phyloP scores from a whole-genome alignment of 2,113 vertebrate genomes.

The Panthera tigris region DNA sequence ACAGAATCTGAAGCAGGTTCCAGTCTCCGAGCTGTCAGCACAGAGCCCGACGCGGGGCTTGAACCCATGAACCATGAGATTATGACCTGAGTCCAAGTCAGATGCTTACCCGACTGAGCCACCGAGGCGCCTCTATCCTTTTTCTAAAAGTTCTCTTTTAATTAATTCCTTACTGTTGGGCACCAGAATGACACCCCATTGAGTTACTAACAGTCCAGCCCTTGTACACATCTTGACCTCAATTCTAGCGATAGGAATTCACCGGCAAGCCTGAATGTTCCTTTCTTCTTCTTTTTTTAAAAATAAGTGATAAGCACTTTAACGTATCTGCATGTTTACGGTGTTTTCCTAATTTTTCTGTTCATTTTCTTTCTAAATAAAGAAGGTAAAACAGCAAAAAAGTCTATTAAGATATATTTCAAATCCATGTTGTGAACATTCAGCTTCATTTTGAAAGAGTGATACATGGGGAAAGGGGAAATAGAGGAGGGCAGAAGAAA shows the following conservation, averaged over 20 bases:
- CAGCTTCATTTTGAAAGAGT: background rate
- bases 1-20: too few species aligned
- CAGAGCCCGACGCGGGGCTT: too few species aligned
- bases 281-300: background rate
- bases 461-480: background rate
- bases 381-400: background rate
- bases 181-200: background rate
- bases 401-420: background rate
- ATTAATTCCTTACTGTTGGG: background rate
- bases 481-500: background rate
- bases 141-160: background rate
- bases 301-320: background rate
- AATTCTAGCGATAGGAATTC: background rate
- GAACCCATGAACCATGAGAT: too few species aligned
- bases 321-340: background rate
- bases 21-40: too few species aligned
- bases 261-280: background rate
- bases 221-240: background rate
- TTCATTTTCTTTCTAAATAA: background rate
- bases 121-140: background rate
- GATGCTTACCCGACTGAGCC: too few species aligned
- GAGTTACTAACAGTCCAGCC: background rate
- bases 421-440: background rate
- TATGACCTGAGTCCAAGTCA: too few species aligned
- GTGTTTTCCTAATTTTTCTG: background rate